Conservation (phyloP, 35 echinoderm and acorn worm genomes). For the Antedon bifida region DNA sequence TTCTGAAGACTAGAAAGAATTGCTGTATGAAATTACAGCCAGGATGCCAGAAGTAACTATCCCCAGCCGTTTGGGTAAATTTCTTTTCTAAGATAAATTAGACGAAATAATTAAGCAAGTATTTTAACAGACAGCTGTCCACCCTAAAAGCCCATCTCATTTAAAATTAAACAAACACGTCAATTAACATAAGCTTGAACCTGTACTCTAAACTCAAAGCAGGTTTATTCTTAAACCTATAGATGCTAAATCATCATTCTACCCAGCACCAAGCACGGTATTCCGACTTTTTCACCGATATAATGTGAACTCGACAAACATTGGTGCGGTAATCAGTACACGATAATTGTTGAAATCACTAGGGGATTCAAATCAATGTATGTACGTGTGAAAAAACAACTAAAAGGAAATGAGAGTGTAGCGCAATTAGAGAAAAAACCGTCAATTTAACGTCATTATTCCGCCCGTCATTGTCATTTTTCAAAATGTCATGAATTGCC, state of each 20-base stretch:
- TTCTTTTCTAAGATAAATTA: too few relatives aligned
- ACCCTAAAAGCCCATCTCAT: neutral
- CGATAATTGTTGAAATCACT: neutral
- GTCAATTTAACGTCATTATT: neutral
- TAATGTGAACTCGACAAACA: neutral
- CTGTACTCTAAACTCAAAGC: neutral
- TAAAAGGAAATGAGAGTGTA: neutral
- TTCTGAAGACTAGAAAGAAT: too few relatives aligned
- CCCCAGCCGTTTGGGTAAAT: too few relatives aligned
- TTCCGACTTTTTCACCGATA: neutral
- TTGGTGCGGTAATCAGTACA: neutral
- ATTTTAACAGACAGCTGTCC: neutral
- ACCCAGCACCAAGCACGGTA: neutral
- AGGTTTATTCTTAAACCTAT: neutral
- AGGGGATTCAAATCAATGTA: neutral
- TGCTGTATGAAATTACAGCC: too few relatives aligned
- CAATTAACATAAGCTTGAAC: neutral
- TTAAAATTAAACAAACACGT: neutral
- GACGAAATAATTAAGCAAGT: neutral
- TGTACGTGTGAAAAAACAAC: neutral
- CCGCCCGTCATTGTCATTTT: neutral
- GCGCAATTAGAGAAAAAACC: neutral
- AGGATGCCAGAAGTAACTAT: too few relatives aligned
- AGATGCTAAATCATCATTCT: neutral
- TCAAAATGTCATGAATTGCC: neutral